These are phyloP conservation scores for Rhinoptilus africanus DNA, from an alignment of 2,113 vertebrate genomes.

Conservation along the genomic window DNA sequence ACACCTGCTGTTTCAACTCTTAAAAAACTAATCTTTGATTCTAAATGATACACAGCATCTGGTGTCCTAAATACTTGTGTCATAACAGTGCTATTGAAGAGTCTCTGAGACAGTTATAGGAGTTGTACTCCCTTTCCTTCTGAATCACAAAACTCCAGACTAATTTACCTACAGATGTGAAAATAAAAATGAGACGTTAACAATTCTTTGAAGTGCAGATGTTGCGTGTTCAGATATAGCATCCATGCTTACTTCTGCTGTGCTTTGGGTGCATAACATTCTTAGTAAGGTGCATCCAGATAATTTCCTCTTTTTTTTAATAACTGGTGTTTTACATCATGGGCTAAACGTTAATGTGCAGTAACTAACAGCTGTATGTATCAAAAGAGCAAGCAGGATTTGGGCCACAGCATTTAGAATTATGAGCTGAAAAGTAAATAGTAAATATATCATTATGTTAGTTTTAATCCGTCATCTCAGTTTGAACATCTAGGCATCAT, in stretches of 20 bases:
- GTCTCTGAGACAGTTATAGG: neutral
- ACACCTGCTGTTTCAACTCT: neutral
- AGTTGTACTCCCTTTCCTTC: neutral
- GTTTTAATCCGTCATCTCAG: neutral
- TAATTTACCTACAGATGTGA: neutral
- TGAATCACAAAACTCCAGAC: neutral
- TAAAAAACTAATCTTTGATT: neutral
- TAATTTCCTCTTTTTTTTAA: neutral
- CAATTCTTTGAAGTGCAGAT: neutral
- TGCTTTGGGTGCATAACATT: neutral
- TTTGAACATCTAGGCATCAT: neutral
- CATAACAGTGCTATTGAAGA: neutral
- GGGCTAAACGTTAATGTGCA: neutral
- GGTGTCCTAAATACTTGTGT: neutral
- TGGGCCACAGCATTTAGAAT: neutral
- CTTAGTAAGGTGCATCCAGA: neutral
- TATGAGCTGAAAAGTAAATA: neutral
- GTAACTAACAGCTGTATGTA: neutral
- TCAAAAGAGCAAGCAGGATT: conserved; percentile 17
- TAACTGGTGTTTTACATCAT: neutral
- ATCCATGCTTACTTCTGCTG: neutral
- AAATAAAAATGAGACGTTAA: neutral
- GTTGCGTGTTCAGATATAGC: neutral
- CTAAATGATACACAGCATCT: neutral
- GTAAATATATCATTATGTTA: neutral